phyloP scores from a whole-genome alignment of 2,113 vertebrate species.

The Ceuthmochares aereus region DNA sequence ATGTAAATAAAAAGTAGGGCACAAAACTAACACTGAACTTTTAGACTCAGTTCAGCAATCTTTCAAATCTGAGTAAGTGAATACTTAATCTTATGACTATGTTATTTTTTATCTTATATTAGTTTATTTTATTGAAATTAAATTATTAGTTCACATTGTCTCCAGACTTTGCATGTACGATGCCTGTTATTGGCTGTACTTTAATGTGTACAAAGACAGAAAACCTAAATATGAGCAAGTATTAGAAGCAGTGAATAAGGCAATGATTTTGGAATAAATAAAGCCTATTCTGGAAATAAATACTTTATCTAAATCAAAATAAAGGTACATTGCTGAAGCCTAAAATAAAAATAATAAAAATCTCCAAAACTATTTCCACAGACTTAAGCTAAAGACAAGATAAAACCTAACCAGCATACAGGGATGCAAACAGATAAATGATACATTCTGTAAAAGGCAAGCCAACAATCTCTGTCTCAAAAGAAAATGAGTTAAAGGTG shows the following conservation, averaged over 20 bases:
- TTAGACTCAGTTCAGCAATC: neutral
- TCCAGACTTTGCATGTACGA: neutral
- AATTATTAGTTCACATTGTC: neutral
- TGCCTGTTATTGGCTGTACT: neutral
- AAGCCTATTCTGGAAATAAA: neutral
- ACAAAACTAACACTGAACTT: neutral
- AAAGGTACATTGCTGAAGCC: neutral
- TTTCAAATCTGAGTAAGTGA: neutral
- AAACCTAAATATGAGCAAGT: neutral
- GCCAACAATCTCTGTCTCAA: neutral
- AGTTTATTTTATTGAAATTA: neutral
- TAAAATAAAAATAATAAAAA: neutral
- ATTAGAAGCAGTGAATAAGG: neutral
- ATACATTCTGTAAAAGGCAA: neutral
- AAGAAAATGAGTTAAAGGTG: neutral
- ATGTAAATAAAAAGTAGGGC: neutral
- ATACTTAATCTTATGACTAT: neutral
- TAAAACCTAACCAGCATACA: neutral
- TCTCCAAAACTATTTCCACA: neutral
- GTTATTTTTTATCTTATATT: neutral
- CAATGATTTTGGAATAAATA: neutral
- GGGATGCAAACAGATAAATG: neutral
- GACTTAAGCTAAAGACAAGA: neutral
- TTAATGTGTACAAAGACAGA: neutral
- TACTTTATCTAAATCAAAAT: neutral